Conservation (phyloP, 2,797 vertebrate genomes). For the Sebastes cheni region DNA sequence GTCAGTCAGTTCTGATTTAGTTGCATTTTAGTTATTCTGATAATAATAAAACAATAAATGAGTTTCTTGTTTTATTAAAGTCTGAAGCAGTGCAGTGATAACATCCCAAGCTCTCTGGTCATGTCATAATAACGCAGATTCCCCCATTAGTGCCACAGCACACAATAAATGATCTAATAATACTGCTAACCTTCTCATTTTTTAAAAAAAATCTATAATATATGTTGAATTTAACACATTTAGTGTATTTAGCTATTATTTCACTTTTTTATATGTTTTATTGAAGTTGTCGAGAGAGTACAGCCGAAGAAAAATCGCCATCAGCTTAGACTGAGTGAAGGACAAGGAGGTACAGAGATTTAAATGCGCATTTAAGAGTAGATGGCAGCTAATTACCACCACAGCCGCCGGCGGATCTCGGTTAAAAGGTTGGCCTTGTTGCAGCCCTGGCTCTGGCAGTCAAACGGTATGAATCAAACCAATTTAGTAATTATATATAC, state of each 20-base stretch:
- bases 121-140: background rate
- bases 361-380: background rate
- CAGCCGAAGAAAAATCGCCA: background rate
- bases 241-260: background rate
- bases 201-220: background rate
- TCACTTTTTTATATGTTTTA: background rate
- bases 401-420: background rate
- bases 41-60: background rate
- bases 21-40: background rate
- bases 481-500: background rate
- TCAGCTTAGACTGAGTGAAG: background rate
- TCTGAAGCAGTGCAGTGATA: background rate
- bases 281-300: background rate
- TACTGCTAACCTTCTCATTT: background rate
- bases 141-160: background rate
- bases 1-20: background rate
- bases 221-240: background rate
- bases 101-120: background rate
- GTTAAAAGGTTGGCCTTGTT: background rate
- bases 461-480: background rate
- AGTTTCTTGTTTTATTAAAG: too few species aligned
- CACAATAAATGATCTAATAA: background rate
- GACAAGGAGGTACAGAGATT: background rate
- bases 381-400: background rate
- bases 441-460: background rate